phyloP scores from a whole-genome alignment of 2,797 vertebrate genomes.

The Trematomus bernacchii region DNA sequence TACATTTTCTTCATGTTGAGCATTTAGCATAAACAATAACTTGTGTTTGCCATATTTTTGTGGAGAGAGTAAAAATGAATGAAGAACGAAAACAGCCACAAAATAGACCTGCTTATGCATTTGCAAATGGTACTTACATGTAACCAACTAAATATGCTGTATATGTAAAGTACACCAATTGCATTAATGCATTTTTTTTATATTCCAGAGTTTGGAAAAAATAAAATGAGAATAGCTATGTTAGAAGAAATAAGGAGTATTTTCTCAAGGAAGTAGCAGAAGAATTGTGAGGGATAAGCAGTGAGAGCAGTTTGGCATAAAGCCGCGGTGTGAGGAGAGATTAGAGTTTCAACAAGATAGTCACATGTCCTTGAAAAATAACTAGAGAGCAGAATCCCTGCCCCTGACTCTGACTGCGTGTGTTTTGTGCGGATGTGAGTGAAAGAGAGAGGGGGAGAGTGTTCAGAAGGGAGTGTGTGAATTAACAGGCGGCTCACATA shows the following conservation, averaged over 20 bases:
- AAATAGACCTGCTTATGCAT: background rate
- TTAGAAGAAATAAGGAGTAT: background rate
- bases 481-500: conserved; percentile 86
- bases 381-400: conserved; percentile 53
- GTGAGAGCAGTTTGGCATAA: conserved; percentile 10
- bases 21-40: background rate
- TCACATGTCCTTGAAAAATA: conserved; percentile 68
- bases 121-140: background rate
- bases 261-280: conserved; percentile 8
- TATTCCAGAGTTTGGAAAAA: background rate
- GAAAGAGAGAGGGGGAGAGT: conserved; percentile 22
- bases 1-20: background rate
- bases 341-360: conserved; percentile 26
- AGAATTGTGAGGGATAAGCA: conserved; percentile 13
- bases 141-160: background rate
- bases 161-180: conserved; percentile 1
- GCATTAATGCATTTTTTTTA: background rate
- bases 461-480: conserved; percentile 57
- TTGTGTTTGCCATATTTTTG: conserved; percentile 4
- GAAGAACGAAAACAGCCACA: conserved; percentile 5
- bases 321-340: conserved; percentile 38
- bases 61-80: conserved; percentile 27
- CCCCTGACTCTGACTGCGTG: conserved; percentile 33
- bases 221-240: background rate
- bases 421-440: conserved; percentile 25